Evolutionary conservation across 2,113 vertebrate species (phyloP).

Genomic region (Ailurus styani): DNA sequence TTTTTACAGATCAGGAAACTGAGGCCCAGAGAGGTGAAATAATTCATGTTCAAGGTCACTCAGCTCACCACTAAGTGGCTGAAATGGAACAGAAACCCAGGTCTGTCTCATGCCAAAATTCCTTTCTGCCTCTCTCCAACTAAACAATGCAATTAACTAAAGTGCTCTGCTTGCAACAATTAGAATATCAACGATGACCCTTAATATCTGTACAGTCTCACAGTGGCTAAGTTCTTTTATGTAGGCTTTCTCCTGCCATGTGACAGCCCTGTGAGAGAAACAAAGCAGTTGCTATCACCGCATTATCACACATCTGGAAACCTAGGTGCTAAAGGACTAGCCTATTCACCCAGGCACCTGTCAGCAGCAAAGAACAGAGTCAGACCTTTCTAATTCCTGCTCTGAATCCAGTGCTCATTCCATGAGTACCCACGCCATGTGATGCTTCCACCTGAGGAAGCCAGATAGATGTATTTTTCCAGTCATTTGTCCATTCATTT

Average conservation of each 20-base stretch:
- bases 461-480: not conserved
- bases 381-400: not conserved
- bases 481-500: not conserved
- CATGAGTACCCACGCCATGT: no score
- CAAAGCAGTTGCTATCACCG: not conserved
- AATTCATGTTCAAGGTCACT: not conserved
- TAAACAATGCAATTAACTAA: not conserved
- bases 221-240: not conserved
- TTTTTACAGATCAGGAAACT: constrained; percentile 33
- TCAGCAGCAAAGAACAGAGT: not conserved
- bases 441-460: not conserved
- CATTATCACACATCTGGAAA: not conserved
- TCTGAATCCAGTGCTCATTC: not conserved
- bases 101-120: not conserved
- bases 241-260: not conserved
- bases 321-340: not conserved
- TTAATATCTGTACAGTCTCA: not conserved
- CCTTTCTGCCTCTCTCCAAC: constrained; percentile 14
- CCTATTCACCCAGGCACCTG: not conserved
- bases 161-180: not conserved
- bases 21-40: not conserved
- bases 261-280: not conserved
- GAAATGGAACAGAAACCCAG: not conserved
- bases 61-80: not conserved
- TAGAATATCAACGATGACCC: not conserved